phyloP scores from a whole-genome alignment of 1,140 invertebrate genomes.

The Pogonomyrmex californicus region DNA sequence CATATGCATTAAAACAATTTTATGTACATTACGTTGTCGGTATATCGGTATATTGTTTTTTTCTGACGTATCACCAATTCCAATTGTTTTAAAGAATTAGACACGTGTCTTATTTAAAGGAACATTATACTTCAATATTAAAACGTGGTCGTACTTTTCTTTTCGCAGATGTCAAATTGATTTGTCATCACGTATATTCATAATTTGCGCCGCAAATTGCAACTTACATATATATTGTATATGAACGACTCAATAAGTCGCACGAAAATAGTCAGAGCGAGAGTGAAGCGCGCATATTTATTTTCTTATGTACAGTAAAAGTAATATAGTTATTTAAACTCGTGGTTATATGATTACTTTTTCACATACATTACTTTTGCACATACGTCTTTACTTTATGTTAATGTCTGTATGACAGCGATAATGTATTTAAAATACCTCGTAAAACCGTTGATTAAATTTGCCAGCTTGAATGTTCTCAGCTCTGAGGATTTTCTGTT shows the following conservation, averaged over 20 bases:
- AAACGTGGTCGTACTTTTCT: slow-evolving; percentile 60
- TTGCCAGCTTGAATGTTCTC: not conserved
- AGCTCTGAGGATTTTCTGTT: not conserved
- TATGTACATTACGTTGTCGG: not conserved
- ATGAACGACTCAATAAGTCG: slow-evolving; percentile 22
- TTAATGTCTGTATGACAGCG: not conserved
- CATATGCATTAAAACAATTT: slow-evolving; percentile 22
- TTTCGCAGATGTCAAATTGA: slow-evolving; percentile 44
- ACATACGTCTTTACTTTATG: slow-evolving; percentile 24
- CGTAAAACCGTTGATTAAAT: not conserved
- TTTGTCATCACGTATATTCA: not conserved
- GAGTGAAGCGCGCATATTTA: slow-evolving; percentile 21
- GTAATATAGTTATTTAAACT: slow-evolving; percentile 25
- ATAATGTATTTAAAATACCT: slow-evolving; percentile 14
- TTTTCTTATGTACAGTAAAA: not conserved
- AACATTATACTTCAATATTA: slow-evolving; percentile 71
- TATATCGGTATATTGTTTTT: not conserved
- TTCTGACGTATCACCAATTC: slow-evolving; percentile 60
- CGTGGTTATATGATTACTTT: not conserved
- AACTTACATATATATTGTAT: slow-evolving; percentile 18
- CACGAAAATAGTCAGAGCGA: not conserved
- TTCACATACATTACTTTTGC: not conserved
- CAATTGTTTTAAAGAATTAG: slow-evolving; percentile 61
- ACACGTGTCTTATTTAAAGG: slow-evolving; percentile 67
- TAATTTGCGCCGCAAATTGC: slow-evolving; percentile 18